Conservation (phyloP, 2,113 vertebrate genomes). For the Semnornis frantzii region DNA sequence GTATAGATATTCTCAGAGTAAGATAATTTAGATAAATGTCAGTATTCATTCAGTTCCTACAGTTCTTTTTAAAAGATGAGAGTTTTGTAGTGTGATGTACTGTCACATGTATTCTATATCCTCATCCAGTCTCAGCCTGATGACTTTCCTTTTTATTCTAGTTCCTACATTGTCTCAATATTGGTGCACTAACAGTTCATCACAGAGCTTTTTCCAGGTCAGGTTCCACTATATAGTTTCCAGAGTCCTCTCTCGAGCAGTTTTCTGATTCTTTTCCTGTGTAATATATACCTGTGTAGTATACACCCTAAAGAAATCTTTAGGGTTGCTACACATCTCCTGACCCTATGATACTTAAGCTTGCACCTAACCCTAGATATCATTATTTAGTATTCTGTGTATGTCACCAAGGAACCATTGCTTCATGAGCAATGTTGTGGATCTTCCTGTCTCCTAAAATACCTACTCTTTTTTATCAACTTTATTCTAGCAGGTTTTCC, state of each 20-base stretch:
- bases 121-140: not conserved
- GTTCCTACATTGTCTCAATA: not conserved
- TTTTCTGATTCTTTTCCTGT: not conserved
- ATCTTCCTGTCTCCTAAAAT: not conserved
- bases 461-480: not conserved
- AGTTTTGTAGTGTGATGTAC: not conserved
- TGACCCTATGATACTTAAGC: not conserved
- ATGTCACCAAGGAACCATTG: not conserved
- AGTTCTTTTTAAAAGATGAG: not conserved
- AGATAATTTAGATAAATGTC: not conserved
- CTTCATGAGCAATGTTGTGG: not conserved
- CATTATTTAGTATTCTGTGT: not conserved
- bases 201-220: not conserved
- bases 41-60: not conserved
- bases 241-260: not conserved
- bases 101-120: not conserved
- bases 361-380: not conserved
- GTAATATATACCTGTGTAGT: not conserved
- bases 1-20: not conserved
- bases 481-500: not conserved
- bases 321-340: not conserved
- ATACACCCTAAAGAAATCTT: not conserved
- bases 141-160: not conserved
- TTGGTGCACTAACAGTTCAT: not conserved
- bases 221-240: not conserved